Evolutionary conservation across 2,797 vertebrate genomes (phyloP).

Genomic region (Sylvia borin): DNA sequence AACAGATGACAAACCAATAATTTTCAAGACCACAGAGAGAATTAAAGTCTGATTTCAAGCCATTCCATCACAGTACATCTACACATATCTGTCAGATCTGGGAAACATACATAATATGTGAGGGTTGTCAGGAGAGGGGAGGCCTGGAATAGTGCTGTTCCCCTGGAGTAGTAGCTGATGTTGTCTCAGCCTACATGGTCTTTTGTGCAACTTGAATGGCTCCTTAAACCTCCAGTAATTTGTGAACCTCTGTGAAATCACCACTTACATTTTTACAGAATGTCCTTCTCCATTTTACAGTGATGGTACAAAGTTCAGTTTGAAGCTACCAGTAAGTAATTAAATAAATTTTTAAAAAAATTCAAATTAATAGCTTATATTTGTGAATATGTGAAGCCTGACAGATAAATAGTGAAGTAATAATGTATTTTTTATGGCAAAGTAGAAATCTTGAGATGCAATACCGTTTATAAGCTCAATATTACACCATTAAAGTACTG

Average conservation of each 20-base stretch:
- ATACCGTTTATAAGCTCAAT: not conserved
- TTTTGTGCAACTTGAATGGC: not conserved
- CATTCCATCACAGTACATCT: not conserved
- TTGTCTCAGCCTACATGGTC: not conserved
- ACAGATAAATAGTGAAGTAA: not conserved
- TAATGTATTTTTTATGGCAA: not conserved
- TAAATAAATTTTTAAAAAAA: not conserved
- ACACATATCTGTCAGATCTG: not conserved
- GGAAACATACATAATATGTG: not conserved
- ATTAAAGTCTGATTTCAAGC: not conserved
- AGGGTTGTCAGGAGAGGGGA: not conserved
- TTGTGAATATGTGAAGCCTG: not conserved
- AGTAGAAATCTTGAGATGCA: not conserved
- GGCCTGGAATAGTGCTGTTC: not conserved
- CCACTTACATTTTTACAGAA: not conserved
- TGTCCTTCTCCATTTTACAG: not conserved
- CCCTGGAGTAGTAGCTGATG: not conserved
- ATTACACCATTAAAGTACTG: not conserved
- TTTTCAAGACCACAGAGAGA: not conserved
- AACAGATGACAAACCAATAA: not conserved
- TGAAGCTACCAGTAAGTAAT: not conserved
- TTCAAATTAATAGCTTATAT: not conserved
- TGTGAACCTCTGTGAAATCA: not conserved
- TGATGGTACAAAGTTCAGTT: not conserved
- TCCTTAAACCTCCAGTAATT: not conserved